phyloP scores from a whole-genome alignment of 2,113 vertebrate species.

The Gobiocypris rarus region DNA sequence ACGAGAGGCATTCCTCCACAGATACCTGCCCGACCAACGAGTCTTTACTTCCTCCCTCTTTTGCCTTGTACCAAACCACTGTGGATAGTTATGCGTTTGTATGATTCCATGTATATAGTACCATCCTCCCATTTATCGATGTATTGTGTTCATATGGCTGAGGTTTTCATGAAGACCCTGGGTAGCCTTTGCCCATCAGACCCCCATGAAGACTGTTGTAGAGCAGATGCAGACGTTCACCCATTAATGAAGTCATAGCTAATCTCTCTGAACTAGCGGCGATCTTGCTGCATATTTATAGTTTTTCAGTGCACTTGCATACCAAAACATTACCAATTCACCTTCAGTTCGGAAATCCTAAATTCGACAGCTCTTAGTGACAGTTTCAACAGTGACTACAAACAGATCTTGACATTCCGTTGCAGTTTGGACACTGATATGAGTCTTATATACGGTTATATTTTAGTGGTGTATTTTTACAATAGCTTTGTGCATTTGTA shows the following conservation, averaged over 20 bases:
- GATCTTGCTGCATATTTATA: slow-evolving; percentile 17
- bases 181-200: slow-evolving; percentile 56
- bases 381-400: background rate
- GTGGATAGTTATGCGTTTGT: slow-evolving; percentile 12
- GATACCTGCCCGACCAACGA: background rate
- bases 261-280: slow-evolving; percentile 26
- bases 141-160: slow-evolving; percentile 16
- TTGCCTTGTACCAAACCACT: slow-evolving; percentile 37
- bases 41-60: background rate
- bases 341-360: background rate
- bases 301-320: slow-evolving; percentile 19
- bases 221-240: slow-evolving; percentile 10
- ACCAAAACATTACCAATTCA: background rate
- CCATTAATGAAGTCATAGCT: slow-evolving; percentile 39
- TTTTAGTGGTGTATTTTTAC: slow-evolving; percentile 37
- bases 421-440: slow-evolving; percentile 19
- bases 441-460: background rate
- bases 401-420: slow-evolving; percentile 41
- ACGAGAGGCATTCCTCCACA: slow-evolving; percentile 7
- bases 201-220: slow-evolving; percentile 41
- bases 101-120: slow-evolving; percentile 29
- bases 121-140: slow-evolving; percentile 9
- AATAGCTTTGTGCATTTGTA: slow-evolving; percentile 49
- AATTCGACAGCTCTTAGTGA: slow-evolving; percentile 1
- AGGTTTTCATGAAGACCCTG: slow-evolving; percentile 52